Conservation (phyloP, 2,113 vertebrate genomes). For the Gavialis gangeticus region DNA sequence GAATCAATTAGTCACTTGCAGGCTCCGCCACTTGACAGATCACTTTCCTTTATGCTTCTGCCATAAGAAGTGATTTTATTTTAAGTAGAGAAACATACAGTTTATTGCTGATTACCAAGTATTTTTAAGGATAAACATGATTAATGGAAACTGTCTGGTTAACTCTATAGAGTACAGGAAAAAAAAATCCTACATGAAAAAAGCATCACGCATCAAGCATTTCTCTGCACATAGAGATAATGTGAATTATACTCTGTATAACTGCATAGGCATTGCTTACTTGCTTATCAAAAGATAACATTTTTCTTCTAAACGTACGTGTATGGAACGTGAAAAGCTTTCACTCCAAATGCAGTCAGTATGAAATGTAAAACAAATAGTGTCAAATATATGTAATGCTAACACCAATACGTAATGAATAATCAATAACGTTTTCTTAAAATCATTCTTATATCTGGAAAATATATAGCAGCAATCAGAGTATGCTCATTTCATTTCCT, state of each 20-base stretch:
- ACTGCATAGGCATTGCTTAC: neutral
- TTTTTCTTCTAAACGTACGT: neutral
- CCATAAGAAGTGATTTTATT: neutral
- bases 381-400: neutral
- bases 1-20: conserved; percentile 26
- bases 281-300: neutral
- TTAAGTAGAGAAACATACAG: neutral
- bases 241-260: neutral
- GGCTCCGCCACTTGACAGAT: neutral
- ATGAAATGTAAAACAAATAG: neutral
- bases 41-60: neutral
- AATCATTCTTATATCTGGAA: neutral
- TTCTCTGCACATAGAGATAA: neutral
- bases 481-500: neutral
- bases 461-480: neutral
- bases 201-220: accelerated
- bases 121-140: neutral
- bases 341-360: neutral
- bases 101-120: neutral
- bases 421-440: neutral
- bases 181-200: neutral
- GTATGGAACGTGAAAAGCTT: neutral
- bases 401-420: neutral
- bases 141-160: neutral
- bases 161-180: neutral